Evolutionary conservation across 2,797 vertebrate genomes (phyloP).

Genomic region (Parambassis ranga): DNA sequence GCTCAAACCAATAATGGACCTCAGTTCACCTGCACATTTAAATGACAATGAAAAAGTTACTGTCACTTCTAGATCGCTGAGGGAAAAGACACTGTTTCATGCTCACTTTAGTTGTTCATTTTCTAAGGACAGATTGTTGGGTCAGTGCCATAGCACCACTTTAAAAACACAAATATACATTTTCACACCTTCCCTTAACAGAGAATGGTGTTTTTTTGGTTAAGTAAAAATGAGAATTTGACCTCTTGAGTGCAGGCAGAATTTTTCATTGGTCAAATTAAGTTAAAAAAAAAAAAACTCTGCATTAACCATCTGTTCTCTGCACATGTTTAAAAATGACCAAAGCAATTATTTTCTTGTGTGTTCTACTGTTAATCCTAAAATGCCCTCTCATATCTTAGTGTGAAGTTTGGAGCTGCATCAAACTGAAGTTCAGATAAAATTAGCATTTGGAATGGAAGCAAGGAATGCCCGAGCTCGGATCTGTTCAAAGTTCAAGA

Average conservation of each 20-base stretch:
- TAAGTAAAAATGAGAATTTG: not conserved
- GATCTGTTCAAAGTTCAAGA: no score
- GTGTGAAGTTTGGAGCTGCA: no score
- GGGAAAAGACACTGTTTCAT: not conserved
- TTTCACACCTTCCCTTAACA: not conserved
- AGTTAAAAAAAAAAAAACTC: not conserved
- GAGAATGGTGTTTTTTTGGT: no score
- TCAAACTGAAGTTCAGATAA: no score
- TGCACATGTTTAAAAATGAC: no score
- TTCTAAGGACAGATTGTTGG: not conserved
- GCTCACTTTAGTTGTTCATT: conserved; percentile 21
- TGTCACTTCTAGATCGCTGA: conserved; percentile 21
- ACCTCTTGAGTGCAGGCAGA: conserved; percentile 1
- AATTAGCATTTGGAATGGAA: no score
- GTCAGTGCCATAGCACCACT: no score
- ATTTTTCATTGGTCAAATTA: not conserved
- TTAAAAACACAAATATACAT: not conserved
- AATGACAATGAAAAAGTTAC: conserved; percentile 29
- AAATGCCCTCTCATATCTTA: no score
- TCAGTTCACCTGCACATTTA: conserved; percentile 31
- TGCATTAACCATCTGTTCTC: no score
- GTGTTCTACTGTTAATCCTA: no score
- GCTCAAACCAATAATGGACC: conserved; percentile 30
- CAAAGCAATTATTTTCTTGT: no score
- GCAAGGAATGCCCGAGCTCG: no score